phyloP scores from a whole-genome alignment of 1,140 invertebrate genomes.

The Babylonia areolata region DNA sequence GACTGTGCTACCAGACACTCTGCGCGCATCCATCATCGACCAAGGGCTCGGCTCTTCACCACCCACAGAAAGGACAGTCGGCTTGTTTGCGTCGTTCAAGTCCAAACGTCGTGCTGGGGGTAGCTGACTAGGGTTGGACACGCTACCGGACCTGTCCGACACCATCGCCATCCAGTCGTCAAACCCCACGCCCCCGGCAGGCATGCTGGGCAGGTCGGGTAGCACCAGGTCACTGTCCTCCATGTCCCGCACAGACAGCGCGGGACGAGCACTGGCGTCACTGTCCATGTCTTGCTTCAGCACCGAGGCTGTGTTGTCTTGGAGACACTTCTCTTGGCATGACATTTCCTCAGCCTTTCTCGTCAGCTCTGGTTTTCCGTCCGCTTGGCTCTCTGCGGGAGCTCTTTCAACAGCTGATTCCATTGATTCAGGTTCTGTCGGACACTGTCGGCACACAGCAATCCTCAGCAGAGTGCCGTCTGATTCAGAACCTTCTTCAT shows the following conservation, averaged over 20 bases:
- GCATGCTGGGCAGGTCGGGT: constrained; percentile 28
- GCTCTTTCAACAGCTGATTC: not conserved
- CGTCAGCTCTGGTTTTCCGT: not conserved
- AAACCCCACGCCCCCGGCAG: not conserved
- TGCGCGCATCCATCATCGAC: not conserved
- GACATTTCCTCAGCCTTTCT: too few species aligned
- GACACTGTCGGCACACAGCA: not conserved
- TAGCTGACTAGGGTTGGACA: not conserved
- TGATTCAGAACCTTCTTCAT: constrained; percentile 6
- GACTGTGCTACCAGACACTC: not conserved
- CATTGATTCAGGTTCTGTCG: not conserved
- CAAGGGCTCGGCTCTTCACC: not conserved
- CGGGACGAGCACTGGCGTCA: not conserved
- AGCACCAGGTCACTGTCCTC: constrained; percentile 1
- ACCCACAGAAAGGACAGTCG: not conserved
- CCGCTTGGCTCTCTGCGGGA: not conserved
- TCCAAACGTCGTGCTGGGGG: not conserved
- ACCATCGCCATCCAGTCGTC: constrained; percentile 15
- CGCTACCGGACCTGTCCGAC: not conserved
- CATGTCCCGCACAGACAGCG: too few species aligned
- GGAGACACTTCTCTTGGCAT: too few species aligned
- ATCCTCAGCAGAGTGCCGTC: not conserved
- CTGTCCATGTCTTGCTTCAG: not conserved
- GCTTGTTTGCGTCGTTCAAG: not conserved
- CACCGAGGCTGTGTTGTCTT: not conserved